phyloP scores from a whole-genome alignment of 2,113 vertebrate species.

The Elaphurus davidianus region DNA sequence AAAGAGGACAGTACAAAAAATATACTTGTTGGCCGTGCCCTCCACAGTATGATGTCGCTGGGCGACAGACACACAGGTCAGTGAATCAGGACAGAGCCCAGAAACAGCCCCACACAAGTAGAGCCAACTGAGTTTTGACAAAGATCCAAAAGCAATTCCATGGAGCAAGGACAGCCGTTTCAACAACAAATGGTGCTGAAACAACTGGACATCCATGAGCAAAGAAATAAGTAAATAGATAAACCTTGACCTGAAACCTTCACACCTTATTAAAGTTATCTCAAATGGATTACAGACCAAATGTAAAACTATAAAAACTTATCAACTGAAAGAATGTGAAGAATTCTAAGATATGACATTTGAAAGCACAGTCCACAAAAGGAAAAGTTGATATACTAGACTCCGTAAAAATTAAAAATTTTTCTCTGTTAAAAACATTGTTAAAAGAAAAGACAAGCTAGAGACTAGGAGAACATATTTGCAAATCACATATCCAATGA shows the following conservation, averaged over 20 bases:
- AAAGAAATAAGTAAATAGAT: not conserved
- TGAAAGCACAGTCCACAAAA: not conserved
- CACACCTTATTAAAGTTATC: not conserved
- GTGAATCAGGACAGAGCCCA: not conserved
- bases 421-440: not conserved
- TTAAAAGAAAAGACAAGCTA: not conserved
- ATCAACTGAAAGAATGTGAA: not conserved
- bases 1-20: not conserved
- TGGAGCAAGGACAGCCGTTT: not conserved
- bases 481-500: not conserved
- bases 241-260: not conserved
- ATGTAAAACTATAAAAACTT: not conserved
- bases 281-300: not conserved
- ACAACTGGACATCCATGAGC: not conserved
- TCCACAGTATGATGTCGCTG: accelerated
- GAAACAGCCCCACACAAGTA: not conserved
- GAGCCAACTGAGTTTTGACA: not conserved
- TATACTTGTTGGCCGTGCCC: not conserved
- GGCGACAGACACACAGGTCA: not conserved
- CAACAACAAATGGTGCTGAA: not conserved
- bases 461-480: not conserved
- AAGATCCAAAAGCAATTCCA: not conserved
- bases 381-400: not conserved
- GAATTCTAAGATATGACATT: not conserved
- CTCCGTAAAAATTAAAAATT: not conserved